A percentile compares a stretch with the other conserved stretches of the same genome.
These are phyloP conservation scores for Spicauda simplicius DNA, from an alignment of 2,888 invertebrate species.

Conservation along the genomic window DNA sequence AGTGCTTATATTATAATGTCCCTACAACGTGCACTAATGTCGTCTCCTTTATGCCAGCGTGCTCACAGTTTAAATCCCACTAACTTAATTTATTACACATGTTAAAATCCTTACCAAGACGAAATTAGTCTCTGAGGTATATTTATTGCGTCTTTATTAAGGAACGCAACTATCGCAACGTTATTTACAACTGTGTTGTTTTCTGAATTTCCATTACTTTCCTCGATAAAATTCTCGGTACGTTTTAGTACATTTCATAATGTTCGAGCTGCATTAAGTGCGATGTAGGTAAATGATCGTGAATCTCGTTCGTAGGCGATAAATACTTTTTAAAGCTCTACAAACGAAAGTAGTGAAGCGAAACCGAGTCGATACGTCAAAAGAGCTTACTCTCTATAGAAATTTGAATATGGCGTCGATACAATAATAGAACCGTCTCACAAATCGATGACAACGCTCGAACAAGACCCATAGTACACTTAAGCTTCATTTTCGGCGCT, in stretches of 20 bases:
- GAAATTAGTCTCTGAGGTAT: slow-evolving; percentile 26
- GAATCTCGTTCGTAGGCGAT: slow-evolving; percentile 30
- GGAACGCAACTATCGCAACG: slow-evolving; percentile 30
- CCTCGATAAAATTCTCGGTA: slow-evolving; percentile 25
- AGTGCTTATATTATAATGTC: slow-evolving; percentile 25
- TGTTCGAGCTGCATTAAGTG: slow-evolving; percentile 31
- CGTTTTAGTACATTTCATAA: slow-evolving; percentile 29
- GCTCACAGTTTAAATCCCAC: slow-evolving; percentile 30
- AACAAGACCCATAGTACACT: slow-evolving; percentile 15
- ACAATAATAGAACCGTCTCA: slow-evolving; percentile 7
- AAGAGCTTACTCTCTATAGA: slow-evolving; percentile 10
- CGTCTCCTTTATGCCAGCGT: slow-evolving; percentile 24
- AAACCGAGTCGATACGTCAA: slow-evolving; percentile 19
- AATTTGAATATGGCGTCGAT: slow-evolving; percentile 23
- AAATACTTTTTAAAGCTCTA: slow-evolving; percentile 35
- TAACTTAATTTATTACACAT: slow-evolving; percentile 34
- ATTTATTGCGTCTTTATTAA: slow-evolving; percentile 26
- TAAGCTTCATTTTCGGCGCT: slow-evolving; percentile 9
- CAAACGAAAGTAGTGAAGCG: slow-evolving; percentile 26
- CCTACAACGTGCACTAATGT: slow-evolving; percentile 31
- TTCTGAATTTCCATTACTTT: slow-evolving; percentile 29
- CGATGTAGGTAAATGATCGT: slow-evolving; percentile 32
- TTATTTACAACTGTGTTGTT: slow-evolving; percentile 21
- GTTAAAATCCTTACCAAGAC: slow-evolving; percentile 33
- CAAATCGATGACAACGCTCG: slow-evolving; percentile 14